A percentile compares a stretch with the other conserved stretches of the same genome.
Evolutionary conservation across 2,797 vertebrate genomes (phyloP).

Genomic region (Phoeniculus purpureus): DNA sequence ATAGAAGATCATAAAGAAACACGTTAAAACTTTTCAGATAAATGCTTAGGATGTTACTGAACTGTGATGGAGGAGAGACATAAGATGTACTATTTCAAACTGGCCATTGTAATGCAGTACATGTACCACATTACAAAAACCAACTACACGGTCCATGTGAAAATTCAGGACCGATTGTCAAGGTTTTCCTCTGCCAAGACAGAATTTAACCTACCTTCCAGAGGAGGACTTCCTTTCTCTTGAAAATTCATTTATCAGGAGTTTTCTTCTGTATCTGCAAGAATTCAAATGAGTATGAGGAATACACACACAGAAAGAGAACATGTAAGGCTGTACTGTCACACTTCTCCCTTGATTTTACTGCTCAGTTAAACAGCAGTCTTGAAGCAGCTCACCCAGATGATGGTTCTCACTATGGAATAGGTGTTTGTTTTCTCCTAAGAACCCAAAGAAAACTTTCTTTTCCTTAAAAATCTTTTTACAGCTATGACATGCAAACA

Average conservation of each 20-base stretch:
- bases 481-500: rapidly evolving
- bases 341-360: not conserved
- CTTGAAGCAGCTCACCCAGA: not conserved
- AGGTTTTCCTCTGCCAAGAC: not conserved
- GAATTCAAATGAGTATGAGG: not conserved
- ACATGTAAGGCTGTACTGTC: not conserved
- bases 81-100: not conserved
- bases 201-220: slow-evolving; percentile 83
- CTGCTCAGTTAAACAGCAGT: not conserved
- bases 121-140: too few relatives aligned
- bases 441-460: not conserved
- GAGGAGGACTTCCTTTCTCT: slow-evolving; percentile 88
- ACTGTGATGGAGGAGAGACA: not conserved
- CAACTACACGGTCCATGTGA: not conserved
- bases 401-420: not conserved
- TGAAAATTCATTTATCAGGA: slow-evolving; percentile 86
- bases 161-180: not conserved
- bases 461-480: not conserved
- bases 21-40: not conserved
- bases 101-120: too few relatives aligned
- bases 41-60: not conserved
- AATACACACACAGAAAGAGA: not conserved
- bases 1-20: not conserved
- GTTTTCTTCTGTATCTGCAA: slow-evolving; percentile 92
- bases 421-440: not conserved